Conservation (phyloP, 2,113 vertebrate species). For the Catharus bicknelli region DNA sequence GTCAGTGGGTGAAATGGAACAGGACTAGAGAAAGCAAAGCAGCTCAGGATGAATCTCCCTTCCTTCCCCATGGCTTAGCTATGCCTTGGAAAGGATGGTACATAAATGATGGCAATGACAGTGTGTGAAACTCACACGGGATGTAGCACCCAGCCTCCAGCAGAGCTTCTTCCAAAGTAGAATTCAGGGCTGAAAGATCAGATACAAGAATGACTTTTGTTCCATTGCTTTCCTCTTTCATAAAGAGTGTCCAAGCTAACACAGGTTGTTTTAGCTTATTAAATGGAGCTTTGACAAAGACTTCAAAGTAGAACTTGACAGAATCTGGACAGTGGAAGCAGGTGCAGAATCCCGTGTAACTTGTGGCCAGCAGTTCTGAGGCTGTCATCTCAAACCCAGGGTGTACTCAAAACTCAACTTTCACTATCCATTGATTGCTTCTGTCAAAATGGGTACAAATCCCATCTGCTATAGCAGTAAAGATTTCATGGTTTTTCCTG, state of each 20-base stretch:
- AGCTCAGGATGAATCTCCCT: not conserved
- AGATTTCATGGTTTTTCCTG: not conserved
- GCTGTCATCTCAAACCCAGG: not conserved
- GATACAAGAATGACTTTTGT: not conserved
- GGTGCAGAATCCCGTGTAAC: rapidly evolving
- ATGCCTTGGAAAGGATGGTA: not conserved
- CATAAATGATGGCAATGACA: rapidly evolving
- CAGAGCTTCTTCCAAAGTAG: not conserved
- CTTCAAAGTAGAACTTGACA: not conserved
- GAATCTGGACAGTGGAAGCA: not conserved
- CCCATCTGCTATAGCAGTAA: not conserved
- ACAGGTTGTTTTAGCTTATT: not conserved
- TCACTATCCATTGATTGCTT: not conserved
- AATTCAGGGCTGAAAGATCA: not conserved
- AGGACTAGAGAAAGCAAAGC: not conserved
- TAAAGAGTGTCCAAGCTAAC: not conserved
- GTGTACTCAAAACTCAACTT: not conserved
- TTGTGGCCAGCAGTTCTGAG: not conserved
- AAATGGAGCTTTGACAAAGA: not conserved
- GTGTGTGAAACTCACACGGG: not conserved
- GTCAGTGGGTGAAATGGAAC: not conserved
- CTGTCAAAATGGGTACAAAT: not conserved
- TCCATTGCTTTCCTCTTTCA: not conserved
- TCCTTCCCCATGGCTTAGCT: not conserved
- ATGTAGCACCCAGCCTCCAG: not conserved